Evolutionary conservation across 2,797 vertebrate species (phyloP), one percentile per base, ranked within the genome.

Genomic region (Thripadectes ignobilis): DNA sequence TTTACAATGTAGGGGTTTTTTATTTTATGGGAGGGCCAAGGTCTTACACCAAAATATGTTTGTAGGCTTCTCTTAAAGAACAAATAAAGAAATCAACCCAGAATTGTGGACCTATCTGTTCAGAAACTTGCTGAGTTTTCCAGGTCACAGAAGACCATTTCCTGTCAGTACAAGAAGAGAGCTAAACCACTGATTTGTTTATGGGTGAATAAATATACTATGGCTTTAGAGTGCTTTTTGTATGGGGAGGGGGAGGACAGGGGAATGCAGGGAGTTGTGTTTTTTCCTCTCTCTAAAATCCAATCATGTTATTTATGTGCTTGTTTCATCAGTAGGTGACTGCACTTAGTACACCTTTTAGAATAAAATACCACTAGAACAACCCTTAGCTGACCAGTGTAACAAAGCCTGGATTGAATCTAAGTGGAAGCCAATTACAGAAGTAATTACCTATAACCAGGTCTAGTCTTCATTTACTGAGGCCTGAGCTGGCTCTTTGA

Each of bases 131-230:
- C 85, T 74, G 88, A 81, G 67, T 89, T 96, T 96, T 95, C 80
- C 88, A 95, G 92, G 94, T 96, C 78, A 94, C 59, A 83, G 94
- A 90, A 93, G 71, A 89, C 67, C 46, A 41, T 95, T 94, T 93
- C 41, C 71, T 89, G 77, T 62, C 61, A 74, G 49, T 80, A 82
- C 36, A 79, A 62, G 85, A 93, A 81, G 55, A 80, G 36, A 95
- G 23, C 14, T 80, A 90, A 95, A 95, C 88, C 46, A 3, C 68
- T 45, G 54, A 89, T 92, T 96, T 94, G 88, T 90, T 92, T 83
- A 91, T 77, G 89, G 96, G 57, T 72, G 83, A 92, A 87, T 95
- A 78, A 94, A 96, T 95, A 85, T 84, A 67, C 45, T 88, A 57
- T 72, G 85, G 82, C 71, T 93, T 88, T 76, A 80, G 67, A 95